These are phyloP conservation scores for Anthopleura xanthogrammica DNA, from an alignment of 92 coral and sea anemone genomes.

Conservation along the genomic window DNA sequence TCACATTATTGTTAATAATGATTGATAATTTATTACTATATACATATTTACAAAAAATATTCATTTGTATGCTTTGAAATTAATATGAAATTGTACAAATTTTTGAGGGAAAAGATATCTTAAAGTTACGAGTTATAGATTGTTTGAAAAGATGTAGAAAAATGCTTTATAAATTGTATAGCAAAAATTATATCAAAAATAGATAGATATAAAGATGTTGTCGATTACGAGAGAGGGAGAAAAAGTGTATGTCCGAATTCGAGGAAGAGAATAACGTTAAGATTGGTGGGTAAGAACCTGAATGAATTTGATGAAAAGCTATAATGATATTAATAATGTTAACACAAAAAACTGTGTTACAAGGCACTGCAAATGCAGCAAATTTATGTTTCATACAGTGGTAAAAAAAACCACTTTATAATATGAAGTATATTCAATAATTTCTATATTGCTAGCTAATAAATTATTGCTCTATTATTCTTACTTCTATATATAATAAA, in stretches of 20 bases:
- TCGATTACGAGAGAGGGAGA: background rate
- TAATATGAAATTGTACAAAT: background rate
- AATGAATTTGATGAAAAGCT: background rate
- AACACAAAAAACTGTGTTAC: conserved; percentile 34
- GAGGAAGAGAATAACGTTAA: background rate
- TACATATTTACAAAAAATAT: background rate
- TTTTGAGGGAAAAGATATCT: background rate
- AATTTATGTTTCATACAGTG: background rate
- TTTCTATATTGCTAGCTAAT: background rate
- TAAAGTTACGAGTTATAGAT: background rate
- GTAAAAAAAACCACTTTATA: background rate
- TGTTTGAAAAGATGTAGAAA: background rate
- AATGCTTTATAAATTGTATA: background rate
- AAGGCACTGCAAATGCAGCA: conserved; percentile 17
- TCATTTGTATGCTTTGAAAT: background rate
- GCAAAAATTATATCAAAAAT: background rate
- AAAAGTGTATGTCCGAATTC: no score
- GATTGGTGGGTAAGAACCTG: background rate
- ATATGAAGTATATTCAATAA: background rate
- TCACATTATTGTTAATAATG: background rate
- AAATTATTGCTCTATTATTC: background rate
- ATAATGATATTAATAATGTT: background rate
- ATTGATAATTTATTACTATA: conserved; percentile 7
- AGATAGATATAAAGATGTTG: background rate
- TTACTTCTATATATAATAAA: background rate